A percentile compares a stretch with the other conserved stretches of the same genome.
phyloP scores from a whole-genome alignment of 2,797 vertebrate genomes.

The Heterohyrax brucei region DNA sequence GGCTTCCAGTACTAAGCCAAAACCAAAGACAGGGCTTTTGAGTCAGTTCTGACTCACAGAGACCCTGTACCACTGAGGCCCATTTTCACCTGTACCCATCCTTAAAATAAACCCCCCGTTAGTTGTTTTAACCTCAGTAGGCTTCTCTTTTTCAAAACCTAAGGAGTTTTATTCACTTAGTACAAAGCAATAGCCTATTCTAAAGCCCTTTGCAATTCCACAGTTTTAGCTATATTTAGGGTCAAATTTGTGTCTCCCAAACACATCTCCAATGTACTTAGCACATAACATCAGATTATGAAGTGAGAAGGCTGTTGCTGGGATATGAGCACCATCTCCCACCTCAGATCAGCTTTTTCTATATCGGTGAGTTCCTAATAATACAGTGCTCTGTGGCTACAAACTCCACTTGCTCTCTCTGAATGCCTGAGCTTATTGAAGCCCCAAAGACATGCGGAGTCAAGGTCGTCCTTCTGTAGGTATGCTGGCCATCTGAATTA shows the following conservation, averaged over 20 bases:
- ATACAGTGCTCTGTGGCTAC: neutral
- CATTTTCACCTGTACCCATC: neutral
- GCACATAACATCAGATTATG: neutral
- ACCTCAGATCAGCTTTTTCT: neutral
- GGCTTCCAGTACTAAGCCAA: neutral
- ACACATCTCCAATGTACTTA: neutral
- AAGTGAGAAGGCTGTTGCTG: constrained; percentile 34
- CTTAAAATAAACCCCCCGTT: neutral
- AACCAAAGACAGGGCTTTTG: neutral
- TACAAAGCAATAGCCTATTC: neutral
- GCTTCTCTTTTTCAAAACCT: constrained; percentile 5
- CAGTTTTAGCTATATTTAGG: constrained; percentile 36
- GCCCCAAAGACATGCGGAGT: neutral
- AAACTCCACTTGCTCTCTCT: neutral
- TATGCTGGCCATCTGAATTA: neutral
- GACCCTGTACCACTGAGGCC: neutral
- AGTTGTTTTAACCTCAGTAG: neutral
- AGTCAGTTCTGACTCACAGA: no score
- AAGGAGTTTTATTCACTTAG: neutral
- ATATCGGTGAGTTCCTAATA: neutral
- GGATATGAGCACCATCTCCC: neutral
- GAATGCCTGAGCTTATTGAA: neutral
- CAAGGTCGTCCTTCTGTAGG: neutral
- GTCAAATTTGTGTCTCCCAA: constrained; percentile 23
- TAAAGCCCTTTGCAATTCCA: neutral